Evolutionary conservation across 1,140 invertebrate species (phyloP).

Genomic region (Diorhabda carinulata): DNA sequence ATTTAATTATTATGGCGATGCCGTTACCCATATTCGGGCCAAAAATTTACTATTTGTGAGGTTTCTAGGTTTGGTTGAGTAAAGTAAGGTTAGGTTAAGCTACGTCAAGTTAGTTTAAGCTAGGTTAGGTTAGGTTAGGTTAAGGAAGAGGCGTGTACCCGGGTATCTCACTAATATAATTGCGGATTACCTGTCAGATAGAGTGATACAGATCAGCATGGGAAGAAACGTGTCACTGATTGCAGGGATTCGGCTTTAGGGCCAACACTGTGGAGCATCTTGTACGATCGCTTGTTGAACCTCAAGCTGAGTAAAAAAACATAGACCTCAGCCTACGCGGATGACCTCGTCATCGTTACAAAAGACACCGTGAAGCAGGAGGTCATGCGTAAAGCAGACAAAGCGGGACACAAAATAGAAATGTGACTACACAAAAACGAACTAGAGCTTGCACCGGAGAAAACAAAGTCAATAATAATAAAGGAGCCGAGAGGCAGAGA

Average conservation of each 20-base stretch:
- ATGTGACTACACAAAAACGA: background rate
- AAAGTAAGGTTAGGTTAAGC: too few species aligned
- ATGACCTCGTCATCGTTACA: constrained; percentile 30
- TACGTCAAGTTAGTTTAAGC: too few species aligned
- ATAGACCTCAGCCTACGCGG: constrained; percentile 28
- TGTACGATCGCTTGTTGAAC: constrained; percentile 38
- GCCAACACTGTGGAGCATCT: constrained; percentile 41
- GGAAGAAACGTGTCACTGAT: too few species aligned
- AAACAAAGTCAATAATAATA: constrained; percentile 3
- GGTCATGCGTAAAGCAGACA: constrained; percentile 4
- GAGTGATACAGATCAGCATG: too few species aligned
- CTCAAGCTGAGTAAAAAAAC: constrained; percentile 26
- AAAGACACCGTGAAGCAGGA: constrained; percentile 17
- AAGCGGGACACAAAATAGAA: background rate
- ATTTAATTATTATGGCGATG: too few species aligned
- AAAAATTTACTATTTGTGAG: too few species aligned
- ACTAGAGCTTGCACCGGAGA: background rate
- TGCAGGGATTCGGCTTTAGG: constrained; percentile 39
- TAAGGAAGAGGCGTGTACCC: too few species aligned
- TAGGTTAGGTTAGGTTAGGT: too few species aligned
- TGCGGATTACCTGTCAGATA: too few species aligned
- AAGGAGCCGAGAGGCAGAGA: background rate
- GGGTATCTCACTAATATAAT: too few species aligned
- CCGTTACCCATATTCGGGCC: too few species aligned
- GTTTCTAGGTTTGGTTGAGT: too few species aligned